phyloP scores from a whole-genome alignment of 2,888 invertebrate species.

The Dichetophora obliterata region DNA sequence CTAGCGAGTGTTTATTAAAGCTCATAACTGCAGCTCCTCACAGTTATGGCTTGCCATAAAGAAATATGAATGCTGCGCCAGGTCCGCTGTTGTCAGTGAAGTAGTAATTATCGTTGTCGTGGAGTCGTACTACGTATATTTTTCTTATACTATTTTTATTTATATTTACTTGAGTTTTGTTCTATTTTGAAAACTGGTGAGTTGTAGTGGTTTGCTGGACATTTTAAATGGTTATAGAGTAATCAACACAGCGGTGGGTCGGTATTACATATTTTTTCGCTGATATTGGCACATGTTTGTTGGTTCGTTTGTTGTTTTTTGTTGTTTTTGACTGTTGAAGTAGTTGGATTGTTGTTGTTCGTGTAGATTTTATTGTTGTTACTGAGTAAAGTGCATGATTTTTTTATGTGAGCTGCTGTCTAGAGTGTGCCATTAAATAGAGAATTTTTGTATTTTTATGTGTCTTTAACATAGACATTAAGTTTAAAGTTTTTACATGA shows the following conservation, averaged over 20 bases:
- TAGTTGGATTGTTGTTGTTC: constrained; percentile 17
- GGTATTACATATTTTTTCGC: constrained; percentile 37
- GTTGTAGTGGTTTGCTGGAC: constrained; percentile 10
- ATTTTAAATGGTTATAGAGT: constrained; percentile 39
- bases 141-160: not conserved
- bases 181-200: not conserved
- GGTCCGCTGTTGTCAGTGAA: constrained; percentile 38
- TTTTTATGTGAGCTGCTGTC: constrained; percentile 34
- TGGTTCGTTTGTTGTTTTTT: constrained; percentile 30
- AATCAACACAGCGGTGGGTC: constrained; percentile 62
- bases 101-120: constrained; percentile 44
- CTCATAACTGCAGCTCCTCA: constrained; percentile 12
- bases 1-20: not conserved
- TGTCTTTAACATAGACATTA: constrained; percentile 53
- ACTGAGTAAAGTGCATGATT: constrained; percentile 7
- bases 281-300: constrained; percentile 44
- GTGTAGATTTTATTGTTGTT: constrained; percentile 31
- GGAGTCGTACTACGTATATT: constrained; percentile 29
- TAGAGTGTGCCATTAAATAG: constrained; percentile 31
- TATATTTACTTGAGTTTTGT: not conserved
- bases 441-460: constrained; percentile 14
- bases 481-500: constrained; percentile 43
- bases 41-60: constrained; percentile 23
- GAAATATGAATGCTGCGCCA: constrained; percentile 27
- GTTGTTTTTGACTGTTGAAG: constrained; percentile 12